Evolutionary conservation across 2,797 vertebrate genomes (phyloP), one percentile per base, ranked within the genome.

Genomic region (Labroides dimidiatus): DNA sequence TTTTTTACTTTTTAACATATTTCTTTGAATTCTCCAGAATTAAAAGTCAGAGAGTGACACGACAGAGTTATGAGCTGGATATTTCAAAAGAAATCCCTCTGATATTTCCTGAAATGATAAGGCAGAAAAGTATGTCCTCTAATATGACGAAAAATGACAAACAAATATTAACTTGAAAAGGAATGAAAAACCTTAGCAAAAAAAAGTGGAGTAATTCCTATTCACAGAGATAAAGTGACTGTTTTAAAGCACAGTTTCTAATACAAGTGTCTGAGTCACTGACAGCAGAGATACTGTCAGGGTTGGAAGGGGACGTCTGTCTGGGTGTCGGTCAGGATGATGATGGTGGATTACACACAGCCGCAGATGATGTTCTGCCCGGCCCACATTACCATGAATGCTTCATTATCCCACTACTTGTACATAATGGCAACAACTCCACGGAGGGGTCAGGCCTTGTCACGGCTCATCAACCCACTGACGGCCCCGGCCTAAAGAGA

Each of bases 321-420:
- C 75, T 75, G 79, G 75, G 78, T 49, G 78, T 64, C 69, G 80
- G 83, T 82, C 21, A 69, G 70, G 82, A 83, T 77, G 80, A 86
- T 87, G 75, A 69, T 67, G 73, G 81, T 85, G 81, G 85, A 91
- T 90, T 90, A 90, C 87, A 86, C 73, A 87, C 81, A 71, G 74
- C 81, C 67, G 55, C 87, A 87, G 90, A 93, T 89, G 89, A 90
- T 90, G 85, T 84, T 89, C 87, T 78, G 83, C 87, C 73, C 63
- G 44, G 82, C 77, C 84, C 64, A 90, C 93, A 95, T 94, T 94
- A 94, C 92, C 93, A 94, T 93, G 91, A 92, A 94, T 91, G 93
- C 94, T 93, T 95, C 94, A 95, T 95, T 95, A 95, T 94, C 90
- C 88, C 86, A 84, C 82, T 91, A 91, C 93, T 94, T 93, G 93